Evolutionary conservation across 2,888 invertebrate genomes (phyloP).

Genomic region (Drosophila antonietae): DNA sequence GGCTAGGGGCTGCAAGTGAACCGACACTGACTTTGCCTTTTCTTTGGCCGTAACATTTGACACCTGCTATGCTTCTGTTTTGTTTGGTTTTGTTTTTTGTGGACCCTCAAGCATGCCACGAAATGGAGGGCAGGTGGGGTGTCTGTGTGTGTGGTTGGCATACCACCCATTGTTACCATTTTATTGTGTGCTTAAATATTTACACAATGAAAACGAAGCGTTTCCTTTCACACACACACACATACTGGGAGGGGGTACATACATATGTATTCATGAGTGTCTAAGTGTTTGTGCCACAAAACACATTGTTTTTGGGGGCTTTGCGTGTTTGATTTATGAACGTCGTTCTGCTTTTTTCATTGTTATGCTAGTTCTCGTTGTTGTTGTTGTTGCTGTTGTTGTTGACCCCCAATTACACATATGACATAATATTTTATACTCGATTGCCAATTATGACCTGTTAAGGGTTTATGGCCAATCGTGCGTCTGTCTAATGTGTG

Average conservation of each 20-base stretch:
- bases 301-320: slow-evolving; percentile 55
- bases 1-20: slow-evolving; percentile 4
- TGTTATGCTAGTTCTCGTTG: slow-evolving; percentile 34
- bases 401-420: slow-evolving; percentile 50
- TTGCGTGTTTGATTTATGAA: slow-evolving; percentile 66
- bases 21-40: slow-evolving; percentile 63
- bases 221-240: slow-evolving; percentile 44
- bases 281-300: slow-evolving; percentile 29
- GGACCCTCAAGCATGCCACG: slow-evolving; percentile 8
- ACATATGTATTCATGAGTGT: slow-evolving; percentile 38
- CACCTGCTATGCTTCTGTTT: slow-evolving; percentile 67
- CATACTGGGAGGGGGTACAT: slow-evolving; percentile 1
- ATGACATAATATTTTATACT: slow-evolving; percentile 69
- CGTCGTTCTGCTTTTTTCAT: slow-evolving; percentile 32
- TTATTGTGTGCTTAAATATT: slow-evolving; percentile 77
- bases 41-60: slow-evolving; percentile 73
- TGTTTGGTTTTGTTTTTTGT: slow-evolving; percentile 32
- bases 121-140: neutral
- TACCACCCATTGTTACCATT: slow-evolving; percentile 60
- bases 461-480: slow-evolving; percentile 60
- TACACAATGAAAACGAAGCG: slow-evolving; percentile 73
- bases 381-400: slow-evolving; percentile 37
- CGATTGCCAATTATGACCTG: slow-evolving; percentile 76
- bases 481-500: slow-evolving; percentile 16
- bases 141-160: slow-evolving; percentile 25